A percentile compares a stretch with the other conserved stretches of the same genome.
phyloP scores from a whole-genome alignment of 1,140 invertebrate species.

The Cardiocondyla obscurior region DNA sequence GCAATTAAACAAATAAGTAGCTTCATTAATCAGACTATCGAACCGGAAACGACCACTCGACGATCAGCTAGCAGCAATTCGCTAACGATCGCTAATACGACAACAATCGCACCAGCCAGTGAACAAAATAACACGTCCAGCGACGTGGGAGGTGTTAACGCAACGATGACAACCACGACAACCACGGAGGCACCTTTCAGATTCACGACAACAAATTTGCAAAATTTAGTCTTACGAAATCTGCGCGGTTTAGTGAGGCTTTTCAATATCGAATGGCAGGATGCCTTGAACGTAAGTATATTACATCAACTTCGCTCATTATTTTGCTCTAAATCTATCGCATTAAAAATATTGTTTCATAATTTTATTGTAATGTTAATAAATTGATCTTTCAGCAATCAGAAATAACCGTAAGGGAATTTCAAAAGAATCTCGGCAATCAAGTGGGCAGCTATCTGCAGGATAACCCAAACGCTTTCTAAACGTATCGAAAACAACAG shows the following conservation, averaged over 20 bases:
- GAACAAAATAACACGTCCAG: conserved; percentile 13
- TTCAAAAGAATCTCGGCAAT: conserved; percentile 77
- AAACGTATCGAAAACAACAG: not conserved
- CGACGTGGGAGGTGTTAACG: not conserved
- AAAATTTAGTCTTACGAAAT: conserved; percentile 81
- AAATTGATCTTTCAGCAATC: conserved; percentile 75
- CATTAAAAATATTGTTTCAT: not conserved
- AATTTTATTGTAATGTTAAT: conserved; percentile 1
- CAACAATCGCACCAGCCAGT: not conserved
- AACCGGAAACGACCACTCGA: conserved; percentile 73
- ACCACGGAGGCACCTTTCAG: conserved; percentile 76
- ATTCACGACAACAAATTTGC: conserved; percentile 76
- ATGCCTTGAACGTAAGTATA: conserved; percentile 82
- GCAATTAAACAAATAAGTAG: conserved; percentile 81
- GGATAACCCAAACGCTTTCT: conserved; percentile 79
- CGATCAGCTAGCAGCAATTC: conserved; percentile 31
- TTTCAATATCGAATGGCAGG: conserved; percentile 84
- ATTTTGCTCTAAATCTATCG: not conserved
- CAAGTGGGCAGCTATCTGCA: conserved; percentile 76
- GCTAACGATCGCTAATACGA: conserved; percentile 28
- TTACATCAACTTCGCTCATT: not conserved
- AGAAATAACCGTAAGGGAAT: conserved; percentile 73
- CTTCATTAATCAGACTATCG: conserved; percentile 77
- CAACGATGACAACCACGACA: conserved; percentile 7
- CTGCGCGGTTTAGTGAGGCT: conserved; percentile 81